These are phyloP conservation scores for Chionoecetes opilio DNA, from an alignment of 1,140 invertebrate genomes.

Conservation along the genomic window DNA sequence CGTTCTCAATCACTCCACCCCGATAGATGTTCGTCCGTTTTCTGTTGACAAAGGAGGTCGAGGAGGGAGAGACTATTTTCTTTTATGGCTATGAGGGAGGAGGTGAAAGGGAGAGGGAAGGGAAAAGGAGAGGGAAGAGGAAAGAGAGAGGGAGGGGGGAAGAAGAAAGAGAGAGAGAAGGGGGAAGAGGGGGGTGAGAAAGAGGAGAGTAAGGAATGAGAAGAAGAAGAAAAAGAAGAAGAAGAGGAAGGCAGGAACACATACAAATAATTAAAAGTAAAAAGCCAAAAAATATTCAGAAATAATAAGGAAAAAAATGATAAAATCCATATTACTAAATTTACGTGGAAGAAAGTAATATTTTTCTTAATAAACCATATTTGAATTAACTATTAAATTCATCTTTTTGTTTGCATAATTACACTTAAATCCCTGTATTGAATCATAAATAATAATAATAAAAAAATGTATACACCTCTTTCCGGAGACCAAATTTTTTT, in stretches of 20 bases:
- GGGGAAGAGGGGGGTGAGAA: background rate
- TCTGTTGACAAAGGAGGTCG: slow-evolving; percentile 16
- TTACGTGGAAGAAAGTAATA: background rate
- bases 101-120: background rate
- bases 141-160: background rate
- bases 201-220: background rate
- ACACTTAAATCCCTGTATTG: too few relatives aligned
- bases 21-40: background rate
- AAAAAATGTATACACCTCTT: too few relatives aligned
- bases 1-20: slow-evolving; percentile 5
- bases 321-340: too few relatives aligned
- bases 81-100: background rate
- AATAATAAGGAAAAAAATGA: background rate
- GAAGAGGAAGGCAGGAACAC: too few relatives aligned
- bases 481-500: too few relatives aligned
- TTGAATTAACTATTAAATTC: too few relatives aligned
- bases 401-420: too few relatives aligned
- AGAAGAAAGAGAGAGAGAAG: background rate
- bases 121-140: background rate
- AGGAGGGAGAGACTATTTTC: background rate
- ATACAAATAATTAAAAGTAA: too few relatives aligned
- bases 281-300: background rate
- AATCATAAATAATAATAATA: too few relatives aligned
- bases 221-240: background rate
- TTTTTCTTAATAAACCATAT: too few relatives aligned